These are phyloP conservation scores for Lophius piscatorius DNA, from an alignment of 2,113 vertebrate species.

Conservation along the genomic window DNA sequence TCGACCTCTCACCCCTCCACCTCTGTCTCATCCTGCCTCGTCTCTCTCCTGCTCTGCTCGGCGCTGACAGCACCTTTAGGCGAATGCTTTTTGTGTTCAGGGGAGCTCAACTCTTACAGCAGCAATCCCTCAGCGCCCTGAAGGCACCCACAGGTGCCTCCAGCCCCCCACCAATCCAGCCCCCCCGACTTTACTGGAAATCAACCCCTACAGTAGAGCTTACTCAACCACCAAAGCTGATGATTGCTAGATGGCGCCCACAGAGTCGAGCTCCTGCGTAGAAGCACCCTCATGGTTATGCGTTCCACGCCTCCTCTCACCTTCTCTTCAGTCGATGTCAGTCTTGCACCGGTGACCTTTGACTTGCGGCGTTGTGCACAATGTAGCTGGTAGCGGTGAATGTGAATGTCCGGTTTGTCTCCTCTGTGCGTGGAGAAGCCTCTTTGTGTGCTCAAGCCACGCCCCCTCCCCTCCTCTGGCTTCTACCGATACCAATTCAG, in stretches of 20 bases:
- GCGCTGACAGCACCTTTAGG: slow-evolving; percentile 68
- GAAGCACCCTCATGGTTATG: slow-evolving; percentile 78
- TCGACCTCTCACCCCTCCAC: slow-evolving; percentile 42
- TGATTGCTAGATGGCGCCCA: slow-evolving; percentile 50
- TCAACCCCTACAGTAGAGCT: no score
- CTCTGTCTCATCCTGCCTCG: slow-evolving; percentile 54
- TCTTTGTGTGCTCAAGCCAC: slow-evolving; percentile 74
- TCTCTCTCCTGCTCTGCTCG: slow-evolving; percentile 63
- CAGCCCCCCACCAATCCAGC: no score
- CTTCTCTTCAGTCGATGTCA: slow-evolving; percentile 64
- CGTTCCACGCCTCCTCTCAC: slow-evolving; percentile 76
- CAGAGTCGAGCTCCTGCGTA: slow-evolving; percentile 81
- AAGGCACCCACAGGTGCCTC: slow-evolving; percentile 21
- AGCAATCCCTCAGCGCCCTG: slow-evolving; percentile 25
- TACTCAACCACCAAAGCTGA: slow-evolving; percentile 28
- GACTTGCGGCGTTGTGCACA: slow-evolving; percentile 71
- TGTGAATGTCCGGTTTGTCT: slow-evolving; percentile 65
- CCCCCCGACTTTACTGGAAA: no score
- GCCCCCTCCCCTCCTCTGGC: no score
- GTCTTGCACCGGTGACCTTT: slow-evolving; percentile 75
- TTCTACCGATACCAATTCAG: no score
- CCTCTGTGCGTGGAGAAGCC: slow-evolving; percentile 64
- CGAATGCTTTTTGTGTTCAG: slow-evolving; percentile 75
- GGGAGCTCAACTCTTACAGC: slow-evolving; percentile 79
- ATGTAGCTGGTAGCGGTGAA: slow-evolving; percentile 68